phyloP scores from a whole-genome alignment of 1,140 invertebrate genomes.

The Stenopsyche tienmushanensis region DNA sequence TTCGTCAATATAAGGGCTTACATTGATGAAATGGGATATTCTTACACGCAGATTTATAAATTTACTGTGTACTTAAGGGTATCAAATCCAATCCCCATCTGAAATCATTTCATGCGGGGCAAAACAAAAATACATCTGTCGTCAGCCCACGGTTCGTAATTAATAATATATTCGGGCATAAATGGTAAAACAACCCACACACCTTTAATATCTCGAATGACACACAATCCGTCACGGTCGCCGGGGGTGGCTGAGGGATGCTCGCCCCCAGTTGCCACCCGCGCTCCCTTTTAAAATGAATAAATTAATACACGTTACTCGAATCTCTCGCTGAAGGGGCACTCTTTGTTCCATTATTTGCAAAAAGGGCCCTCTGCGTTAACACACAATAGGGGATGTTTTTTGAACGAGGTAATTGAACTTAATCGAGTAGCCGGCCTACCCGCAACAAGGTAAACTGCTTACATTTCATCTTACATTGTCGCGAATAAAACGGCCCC shows the following conservation, averaged over 20 bases:
- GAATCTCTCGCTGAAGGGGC: neutral
- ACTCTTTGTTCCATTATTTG: conserved; percentile 18
- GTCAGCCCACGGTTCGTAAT: neutral
- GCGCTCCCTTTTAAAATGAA: conserved; percentile 9
- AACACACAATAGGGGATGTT: conserved; percentile 14
- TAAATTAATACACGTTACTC: conserved; percentile 10
- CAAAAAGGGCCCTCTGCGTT: neutral
- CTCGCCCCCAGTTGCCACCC: too few relatives aligned
- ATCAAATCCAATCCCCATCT: neutral
- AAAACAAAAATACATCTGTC: too few relatives aligned
- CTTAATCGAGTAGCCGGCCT: conserved; percentile 30
- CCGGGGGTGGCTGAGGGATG: too few relatives aligned
- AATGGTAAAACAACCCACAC: neutral
- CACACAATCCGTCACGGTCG: conserved; percentile 7
- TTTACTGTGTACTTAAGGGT: neutral
- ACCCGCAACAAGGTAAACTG: conserved; percentile 21
- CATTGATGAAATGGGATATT: neutral
- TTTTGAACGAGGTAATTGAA: conserved; percentile 33
- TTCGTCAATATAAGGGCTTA: too few relatives aligned
- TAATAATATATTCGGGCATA: too few relatives aligned
- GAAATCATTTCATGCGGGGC: too few relatives aligned
- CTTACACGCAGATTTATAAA: neutral
- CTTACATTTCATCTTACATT: conserved; percentile 11
- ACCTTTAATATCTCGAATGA: conserved; percentile 1
- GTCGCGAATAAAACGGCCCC: neutral